phyloP scores from a whole-genome alignment of 2,888 invertebrate genomes.

The Pheosia tremula region DNA sequence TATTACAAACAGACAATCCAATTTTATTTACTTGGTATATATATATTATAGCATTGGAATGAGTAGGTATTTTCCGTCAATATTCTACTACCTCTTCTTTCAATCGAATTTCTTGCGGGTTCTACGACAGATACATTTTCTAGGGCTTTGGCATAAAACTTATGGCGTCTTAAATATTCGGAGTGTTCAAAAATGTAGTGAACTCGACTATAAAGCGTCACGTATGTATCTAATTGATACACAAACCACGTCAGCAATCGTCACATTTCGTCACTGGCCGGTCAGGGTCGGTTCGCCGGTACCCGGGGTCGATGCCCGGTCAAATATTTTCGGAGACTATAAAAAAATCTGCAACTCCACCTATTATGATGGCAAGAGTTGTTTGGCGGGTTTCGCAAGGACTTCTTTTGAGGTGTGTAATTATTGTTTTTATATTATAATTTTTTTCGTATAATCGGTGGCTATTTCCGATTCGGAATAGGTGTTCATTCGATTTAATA shows the following conservation, averaged over 20 bases:
- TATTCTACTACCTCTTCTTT: no score
- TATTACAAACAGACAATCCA: no score
- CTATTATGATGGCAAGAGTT: constrained; percentile 71
- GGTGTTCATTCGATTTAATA: neutral
- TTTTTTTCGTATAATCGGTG: constrained; percentile 6
- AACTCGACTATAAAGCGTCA: constrained; percentile 10
- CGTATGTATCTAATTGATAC: constrained; percentile 31
- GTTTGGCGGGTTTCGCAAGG: constrained; percentile 51
- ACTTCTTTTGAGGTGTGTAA: constrained; percentile 39
- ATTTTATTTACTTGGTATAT: no score
- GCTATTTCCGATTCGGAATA: constrained; percentile 8
- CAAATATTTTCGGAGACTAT: constrained; percentile 69
- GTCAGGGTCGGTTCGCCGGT: constrained; percentile 66
- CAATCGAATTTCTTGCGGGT: no score
- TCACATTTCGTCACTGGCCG: constrained; percentile 63
- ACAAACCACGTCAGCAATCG: constrained; percentile 40
- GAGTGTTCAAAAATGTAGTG: neutral
- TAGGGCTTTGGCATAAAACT: no score
- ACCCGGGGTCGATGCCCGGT: constrained; percentile 66
- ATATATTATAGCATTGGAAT: no score
- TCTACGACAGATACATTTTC: no score
- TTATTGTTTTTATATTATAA: constrained; percentile 32
- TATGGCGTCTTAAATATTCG: neutral
- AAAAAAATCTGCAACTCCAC: constrained; percentile 68
- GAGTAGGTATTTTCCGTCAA: no score